Evolutionary conservation across 2,888 invertebrate genomes (phyloP), one percentile per base, ranked within the genome.

Genomic region (Metellina segmentata): DNA sequence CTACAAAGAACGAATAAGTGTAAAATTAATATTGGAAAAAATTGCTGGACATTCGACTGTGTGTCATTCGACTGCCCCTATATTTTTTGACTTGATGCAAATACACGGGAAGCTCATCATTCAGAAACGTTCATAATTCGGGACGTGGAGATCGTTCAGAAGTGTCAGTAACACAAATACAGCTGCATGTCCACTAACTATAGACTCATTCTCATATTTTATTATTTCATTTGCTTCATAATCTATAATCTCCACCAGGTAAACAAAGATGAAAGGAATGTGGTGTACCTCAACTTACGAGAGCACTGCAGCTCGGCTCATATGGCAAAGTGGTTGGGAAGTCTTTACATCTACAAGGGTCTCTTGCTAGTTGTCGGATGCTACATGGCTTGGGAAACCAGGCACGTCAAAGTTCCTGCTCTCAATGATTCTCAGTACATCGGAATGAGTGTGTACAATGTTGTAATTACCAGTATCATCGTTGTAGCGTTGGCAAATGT

Each of bases 341-440:
- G 97, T 0, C 96, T 98, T 13, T 98, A 98, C 95, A 97, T 97
- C 9, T 98, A 98, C 96, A 98, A 98, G 95, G 98, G 98, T 1
- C 96, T 98, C 0, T 96, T 98, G 20, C 96, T 98, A 19, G 96
- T 98, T 53, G 98, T 98, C 92, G 98, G 98, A 0, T 97, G 98
- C 6, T 98, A 98, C 95, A 98, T 98, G 98, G 98, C 98, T 0
- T 98, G 98, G 98, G 98, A 98, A 95, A 98, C 98, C 11, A 96
- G 96, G 95, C 97, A 97, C 95, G 98, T 98, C 49, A 98, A 98
- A 95, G 98, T 98, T 94, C 97, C 98, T 16, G 98, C 97, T 0
- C 95, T 98, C 51, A 98, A 98, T 95, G 98, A 98, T 95, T 98
- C 98, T 7, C 97, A 98, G 94, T 98, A 98, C 95, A 98, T 98